A percentile compares a stretch with the other conserved stretches of the same genome.
Evolutionary conservation across 2,113 vertebrate species (phyloP).

Genomic region (Rattus rattus): DNA sequence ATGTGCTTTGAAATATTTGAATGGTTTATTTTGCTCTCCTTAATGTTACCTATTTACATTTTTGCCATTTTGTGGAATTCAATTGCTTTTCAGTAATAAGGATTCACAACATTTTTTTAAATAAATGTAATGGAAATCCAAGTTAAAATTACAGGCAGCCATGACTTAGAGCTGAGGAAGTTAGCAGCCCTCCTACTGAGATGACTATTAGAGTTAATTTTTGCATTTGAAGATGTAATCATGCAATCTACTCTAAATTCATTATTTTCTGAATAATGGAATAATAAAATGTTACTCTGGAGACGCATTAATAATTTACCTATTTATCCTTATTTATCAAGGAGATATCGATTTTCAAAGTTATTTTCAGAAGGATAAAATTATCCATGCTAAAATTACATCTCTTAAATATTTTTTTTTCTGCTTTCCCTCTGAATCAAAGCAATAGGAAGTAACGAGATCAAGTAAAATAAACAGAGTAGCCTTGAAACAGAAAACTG

Average conservation of each 20-base stretch:
- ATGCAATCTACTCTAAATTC: conserved; percentile 43
- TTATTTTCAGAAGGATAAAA: conserved; percentile 46
- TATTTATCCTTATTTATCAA: conserved; percentile 41
- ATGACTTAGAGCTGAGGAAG: conserved; percentile 64
- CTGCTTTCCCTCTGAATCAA: not conserved
- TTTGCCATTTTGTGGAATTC: conserved; percentile 62
- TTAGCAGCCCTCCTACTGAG: conserved; percentile 72
- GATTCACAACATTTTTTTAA: conserved; percentile 69
- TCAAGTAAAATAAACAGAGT: not conserved
- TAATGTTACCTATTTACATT: conserved; percentile 75
- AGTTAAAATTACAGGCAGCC: conserved; percentile 68
- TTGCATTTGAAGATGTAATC: conserved; percentile 65
- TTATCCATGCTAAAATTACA: not conserved
- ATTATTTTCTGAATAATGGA: conserved; percentile 58
- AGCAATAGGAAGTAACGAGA: not conserved
- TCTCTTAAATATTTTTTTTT: not conserved
- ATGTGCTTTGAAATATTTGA: conserved; percentile 58
- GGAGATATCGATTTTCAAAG: conserved; percentile 48
- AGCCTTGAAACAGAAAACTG: not conserved
- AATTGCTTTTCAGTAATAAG: conserved; percentile 71
- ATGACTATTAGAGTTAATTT: conserved; percentile 73
- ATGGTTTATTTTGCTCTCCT: conserved; percentile 46
- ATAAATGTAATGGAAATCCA: conserved; percentile 71
- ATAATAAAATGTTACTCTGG: conserved; percentile 17
- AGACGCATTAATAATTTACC: conserved; percentile 29